A percentile compares a stretch with the other conserved stretches of the same genome.
Conservation (phyloP, 2,888 invertebrate species). For the Oscheius sp. region DNA sequence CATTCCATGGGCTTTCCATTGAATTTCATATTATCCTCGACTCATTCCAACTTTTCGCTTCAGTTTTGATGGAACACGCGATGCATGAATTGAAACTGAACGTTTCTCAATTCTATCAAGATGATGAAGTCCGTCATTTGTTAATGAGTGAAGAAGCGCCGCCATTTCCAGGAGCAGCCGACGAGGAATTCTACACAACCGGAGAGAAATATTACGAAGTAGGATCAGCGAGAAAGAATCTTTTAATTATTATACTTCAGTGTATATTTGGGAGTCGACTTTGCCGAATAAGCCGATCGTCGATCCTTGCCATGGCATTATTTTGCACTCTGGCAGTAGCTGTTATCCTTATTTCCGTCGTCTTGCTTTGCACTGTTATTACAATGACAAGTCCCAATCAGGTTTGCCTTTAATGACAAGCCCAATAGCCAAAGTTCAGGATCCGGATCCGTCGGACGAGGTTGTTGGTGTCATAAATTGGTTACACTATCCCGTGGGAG, state of each 20-base stretch:
- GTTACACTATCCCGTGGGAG: conserved; percentile 53
- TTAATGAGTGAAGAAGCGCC: conserved; percentile 42
- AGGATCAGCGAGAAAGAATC: neutral
- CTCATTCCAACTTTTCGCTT: neutral
- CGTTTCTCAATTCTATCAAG: conserved; percentile 37
- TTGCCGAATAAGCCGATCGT: conserved; percentile 40
- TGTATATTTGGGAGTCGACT: conserved; percentile 37
- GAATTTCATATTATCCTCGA: neutral
- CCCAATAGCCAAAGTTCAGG: conserved; percentile 25
- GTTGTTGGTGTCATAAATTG: conserved; percentile 50
- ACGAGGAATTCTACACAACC: conserved; percentile 28
- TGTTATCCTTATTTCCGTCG: conserved; percentile 41
- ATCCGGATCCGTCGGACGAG: conserved; percentile 44
- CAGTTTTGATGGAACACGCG: conserved; percentile 16
- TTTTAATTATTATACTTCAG: conserved; percentile 25
- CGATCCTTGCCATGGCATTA: conserved; percentile 41
- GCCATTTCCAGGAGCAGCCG: conserved; percentile 14
- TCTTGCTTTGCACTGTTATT: conserved; percentile 46
- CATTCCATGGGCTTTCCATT: neutral
- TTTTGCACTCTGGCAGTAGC: conserved; percentile 46
- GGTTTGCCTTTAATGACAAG: conserved; percentile 21
- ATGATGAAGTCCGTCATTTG: conserved; percentile 40
- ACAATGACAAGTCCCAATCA: conserved; percentile 36
- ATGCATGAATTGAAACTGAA: conserved; percentile 41
- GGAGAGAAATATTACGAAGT: conserved; percentile 43